These are phyloP conservation scores for Ara ararauna DNA, from an alignment of 2,797 vertebrate genomes.

Conservation along the genomic window DNA sequence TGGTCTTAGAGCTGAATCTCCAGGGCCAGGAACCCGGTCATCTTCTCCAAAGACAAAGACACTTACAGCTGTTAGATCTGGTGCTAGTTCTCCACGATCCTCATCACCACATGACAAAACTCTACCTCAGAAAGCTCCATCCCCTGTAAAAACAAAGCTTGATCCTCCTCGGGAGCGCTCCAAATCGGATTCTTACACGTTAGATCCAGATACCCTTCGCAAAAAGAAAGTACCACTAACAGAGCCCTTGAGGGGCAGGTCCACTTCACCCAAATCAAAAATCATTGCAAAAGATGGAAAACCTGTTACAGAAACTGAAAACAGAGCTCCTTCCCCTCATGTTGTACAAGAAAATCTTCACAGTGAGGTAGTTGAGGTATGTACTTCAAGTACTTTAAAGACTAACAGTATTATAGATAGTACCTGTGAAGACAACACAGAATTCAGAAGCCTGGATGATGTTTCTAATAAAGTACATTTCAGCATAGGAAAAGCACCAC, in stretches of 20 bases:
- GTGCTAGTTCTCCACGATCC: constrained; percentile 87
- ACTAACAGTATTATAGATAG: constrained; percentile 87
- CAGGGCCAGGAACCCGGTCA: constrained; percentile 91
- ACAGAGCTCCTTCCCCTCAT: constrained; percentile 93
- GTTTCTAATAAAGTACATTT: constrained; percentile 95
- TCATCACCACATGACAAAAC: constrained; percentile 91
- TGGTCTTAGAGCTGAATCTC: constrained; percentile 90
- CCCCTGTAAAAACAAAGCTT: constrained; percentile 89
- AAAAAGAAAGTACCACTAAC: constrained; percentile 96
- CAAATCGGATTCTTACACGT: constrained; percentile 97
- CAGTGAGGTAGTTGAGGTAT: constrained; percentile 97
- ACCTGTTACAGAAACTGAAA: constrained; percentile 84
- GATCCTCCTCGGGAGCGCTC: constrained; percentile 97
- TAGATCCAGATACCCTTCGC: constrained; percentile 95
- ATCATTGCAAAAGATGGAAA: constrained; percentile 86
- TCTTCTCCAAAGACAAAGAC: constrained; percentile 95
- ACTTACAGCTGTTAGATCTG: constrained; percentile 84
- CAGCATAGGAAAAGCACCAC: constrained; percentile 96
- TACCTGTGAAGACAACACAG: constrained; percentile 87
- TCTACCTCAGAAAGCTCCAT: constrained; percentile 87
- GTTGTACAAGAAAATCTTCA: constrained; percentile 98
- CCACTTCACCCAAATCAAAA: constrained; percentile 97
- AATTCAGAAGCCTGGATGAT: constrained; percentile 86
- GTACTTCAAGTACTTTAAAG: constrained; percentile 91
- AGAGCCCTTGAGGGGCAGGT: constrained; percentile 92